A percentile compares a stretch with the other conserved stretches of the same genome.
These are phyloP conservation scores for Magallana angulata DNA, from an alignment of 1,140 invertebrate genomes.

Conservation along the genomic window DNA sequence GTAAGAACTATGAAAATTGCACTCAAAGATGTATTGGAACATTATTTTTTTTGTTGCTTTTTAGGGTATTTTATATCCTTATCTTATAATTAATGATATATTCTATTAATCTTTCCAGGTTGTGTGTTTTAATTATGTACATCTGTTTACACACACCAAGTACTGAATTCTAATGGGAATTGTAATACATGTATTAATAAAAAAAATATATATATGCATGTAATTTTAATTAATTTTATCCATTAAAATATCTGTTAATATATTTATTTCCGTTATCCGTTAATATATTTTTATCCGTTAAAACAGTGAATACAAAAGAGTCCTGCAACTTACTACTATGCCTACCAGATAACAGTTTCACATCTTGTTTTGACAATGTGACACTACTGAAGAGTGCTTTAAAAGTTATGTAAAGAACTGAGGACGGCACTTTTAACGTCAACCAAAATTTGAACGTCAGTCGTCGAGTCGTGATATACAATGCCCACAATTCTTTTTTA, in stretches of 20 bases:
- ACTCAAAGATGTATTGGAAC: slow-evolving; percentile 5
- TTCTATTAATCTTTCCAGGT: neutral
- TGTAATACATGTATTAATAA: neutral
- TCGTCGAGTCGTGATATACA: too few relatives aligned
- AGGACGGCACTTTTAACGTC: neutral
- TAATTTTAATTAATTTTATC: neutral
- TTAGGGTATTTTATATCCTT: neutral
- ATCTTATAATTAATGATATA: neutral
- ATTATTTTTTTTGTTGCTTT: neutral
- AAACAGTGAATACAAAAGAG: neutral
- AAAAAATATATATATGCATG: neutral
- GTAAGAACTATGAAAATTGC: too few relatives aligned
- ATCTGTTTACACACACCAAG: neutral
- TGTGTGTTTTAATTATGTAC: neutral
- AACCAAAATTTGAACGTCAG: too few relatives aligned
- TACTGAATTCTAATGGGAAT: neutral
- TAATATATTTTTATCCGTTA: too few relatives aligned
- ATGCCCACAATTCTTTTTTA: too few relatives aligned
- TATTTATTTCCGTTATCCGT: too few relatives aligned
- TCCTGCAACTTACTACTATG: neutral
- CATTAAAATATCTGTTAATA: neutral
- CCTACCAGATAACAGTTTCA: neutral
- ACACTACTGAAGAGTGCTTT: neutral
- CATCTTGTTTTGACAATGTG: neutral
- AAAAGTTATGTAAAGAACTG: neutral